phyloP scores from a whole-genome alignment of 2,888 invertebrate species.

The Chorisops tibialis region DNA sequence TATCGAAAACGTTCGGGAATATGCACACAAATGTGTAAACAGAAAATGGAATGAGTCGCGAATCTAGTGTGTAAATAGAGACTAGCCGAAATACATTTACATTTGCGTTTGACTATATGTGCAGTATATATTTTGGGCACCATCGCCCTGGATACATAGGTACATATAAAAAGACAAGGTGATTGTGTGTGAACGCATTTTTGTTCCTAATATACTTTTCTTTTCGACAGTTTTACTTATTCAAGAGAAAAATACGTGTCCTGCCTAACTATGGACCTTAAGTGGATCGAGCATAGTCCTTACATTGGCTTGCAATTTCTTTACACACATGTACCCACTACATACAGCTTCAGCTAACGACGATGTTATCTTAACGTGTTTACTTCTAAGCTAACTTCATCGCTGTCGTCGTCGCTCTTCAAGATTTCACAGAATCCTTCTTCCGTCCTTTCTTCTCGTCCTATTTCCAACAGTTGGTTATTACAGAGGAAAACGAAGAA shows the following conservation, averaged over 20 bases:
- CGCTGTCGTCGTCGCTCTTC: too few relatives aligned
- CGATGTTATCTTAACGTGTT: conserved; percentile 25
- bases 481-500: too few relatives aligned
- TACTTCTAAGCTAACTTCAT: background rate
- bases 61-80: too few relatives aligned
- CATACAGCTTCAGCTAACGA: conserved; percentile 23
- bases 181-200: conserved; percentile 28
- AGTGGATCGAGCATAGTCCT: conserved; percentile 17
- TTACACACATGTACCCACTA: background rate
- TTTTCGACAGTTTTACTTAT: conserved; percentile 30
- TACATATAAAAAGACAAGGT: background rate
- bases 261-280: conserved; percentile 30
- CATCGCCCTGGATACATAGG: too few relatives aligned
- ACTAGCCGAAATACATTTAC: too few relatives aligned
- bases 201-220: conserved; percentile 2
- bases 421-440: too few relatives aligned
- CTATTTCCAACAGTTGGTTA: too few relatives aligned
- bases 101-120: too few relatives aligned
- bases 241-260: conserved; percentile 29
- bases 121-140: too few relatives aligned
- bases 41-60: too few relatives aligned
- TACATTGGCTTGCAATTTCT: conserved; percentile 16
- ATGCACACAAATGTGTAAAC: background rate
- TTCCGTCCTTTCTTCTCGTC: too few relatives aligned
- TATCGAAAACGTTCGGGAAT: conserved; percentile 26